phyloP scores from a whole-genome alignment of 2,113 vertebrate genomes.

The Myrmecobius fasciatus region DNA sequence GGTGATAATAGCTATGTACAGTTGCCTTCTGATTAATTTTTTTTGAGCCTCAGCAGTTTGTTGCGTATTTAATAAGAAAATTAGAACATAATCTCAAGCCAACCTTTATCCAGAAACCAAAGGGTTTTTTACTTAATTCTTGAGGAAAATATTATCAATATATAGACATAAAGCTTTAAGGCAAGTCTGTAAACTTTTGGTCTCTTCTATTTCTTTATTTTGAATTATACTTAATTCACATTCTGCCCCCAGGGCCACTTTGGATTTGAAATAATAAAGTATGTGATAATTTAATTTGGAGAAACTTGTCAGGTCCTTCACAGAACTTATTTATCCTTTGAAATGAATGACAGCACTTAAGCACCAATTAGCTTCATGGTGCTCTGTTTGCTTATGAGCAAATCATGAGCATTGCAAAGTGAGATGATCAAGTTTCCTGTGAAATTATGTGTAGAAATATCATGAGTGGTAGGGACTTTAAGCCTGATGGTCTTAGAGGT shows the following conservation, averaged over 20 bases:
- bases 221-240: neutral
- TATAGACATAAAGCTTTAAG: neutral
- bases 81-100: neutral
- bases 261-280: neutral
- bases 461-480: neutral
- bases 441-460: neutral
- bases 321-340: neutral
- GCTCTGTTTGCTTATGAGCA: neutral
- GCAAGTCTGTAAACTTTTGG: neutral
- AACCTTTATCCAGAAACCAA: neutral
- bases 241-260: neutral
- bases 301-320: neutral
- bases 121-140: neutral
- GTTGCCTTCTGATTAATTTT: neutral
- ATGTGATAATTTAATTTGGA: neutral
- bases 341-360: neutral
- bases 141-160: neutral
- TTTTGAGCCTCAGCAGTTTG: neutral
- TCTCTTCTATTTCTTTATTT: neutral
- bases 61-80: neutral
- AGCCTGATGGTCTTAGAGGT: neutral
- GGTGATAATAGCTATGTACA: neutral
- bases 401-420: neutral
- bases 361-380: neutral
- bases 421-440: neutral